Conservation (phyloP, 2,113 vertebrate species). For the Nycticebus coucang region DNA sequence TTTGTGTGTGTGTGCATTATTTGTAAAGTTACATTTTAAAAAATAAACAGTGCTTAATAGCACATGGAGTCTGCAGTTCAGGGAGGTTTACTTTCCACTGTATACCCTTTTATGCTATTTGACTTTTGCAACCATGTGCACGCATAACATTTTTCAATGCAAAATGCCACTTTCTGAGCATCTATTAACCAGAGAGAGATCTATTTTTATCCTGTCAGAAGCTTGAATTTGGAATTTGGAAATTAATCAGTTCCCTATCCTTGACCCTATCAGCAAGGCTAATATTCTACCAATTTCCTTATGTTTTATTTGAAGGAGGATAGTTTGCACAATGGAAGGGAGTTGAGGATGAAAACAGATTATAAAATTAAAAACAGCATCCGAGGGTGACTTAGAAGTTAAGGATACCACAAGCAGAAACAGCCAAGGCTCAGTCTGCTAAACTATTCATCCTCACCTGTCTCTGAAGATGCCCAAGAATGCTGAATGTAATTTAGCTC, state of each 20-base stretch:
- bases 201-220: neutral
- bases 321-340: neutral
- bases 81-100: neutral
- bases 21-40: neutral
- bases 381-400: neutral
- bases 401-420: neutral
- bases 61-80: neutral
- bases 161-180: neutral
- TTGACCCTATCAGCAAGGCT: neutral
- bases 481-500: slow-evolving; percentile 3
- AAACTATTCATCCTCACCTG: neutral
- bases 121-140: neutral
- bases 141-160: neutral
- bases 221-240: slow-evolving; percentile 28
- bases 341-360: neutral
- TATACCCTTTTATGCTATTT: neutral
- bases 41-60: neutral
- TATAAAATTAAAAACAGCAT: neutral
- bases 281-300: neutral
- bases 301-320: neutral
- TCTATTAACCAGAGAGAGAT: neutral
- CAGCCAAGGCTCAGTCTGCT: neutral
- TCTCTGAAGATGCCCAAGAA: neutral
- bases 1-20: neutral
- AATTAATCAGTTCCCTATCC: neutral